Base-by-base conservation (phyloP, 2,797 vertebrate genomes). In the Pachyuromys duprasi region DNA sequence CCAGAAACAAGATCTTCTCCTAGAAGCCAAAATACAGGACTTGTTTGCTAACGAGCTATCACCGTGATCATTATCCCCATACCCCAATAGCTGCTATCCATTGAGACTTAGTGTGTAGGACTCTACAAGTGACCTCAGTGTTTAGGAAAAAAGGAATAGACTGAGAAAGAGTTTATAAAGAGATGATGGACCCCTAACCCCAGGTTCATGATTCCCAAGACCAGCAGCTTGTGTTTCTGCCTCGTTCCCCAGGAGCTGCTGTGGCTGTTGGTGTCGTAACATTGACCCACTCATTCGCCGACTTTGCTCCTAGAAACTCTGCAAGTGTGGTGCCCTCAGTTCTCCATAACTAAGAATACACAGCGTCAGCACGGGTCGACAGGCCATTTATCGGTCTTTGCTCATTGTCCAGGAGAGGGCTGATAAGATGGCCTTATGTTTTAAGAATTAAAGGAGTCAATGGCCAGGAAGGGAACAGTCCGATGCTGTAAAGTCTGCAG, bases 271-370 rank as follows among this genome's bases (percentile, higher is more conserved):
- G 33, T 36, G 22, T 42, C 15, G 33, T 11, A 49, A 2, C 20
- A 26, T 0, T 17, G 69, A 79, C 14, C 17, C 62, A 20, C 26
- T 7, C 9, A 17, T 63, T 26, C 49, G 8, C 2, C 0, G 0
- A 0, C 8, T 0, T 5, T 11, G 24, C 20, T 74, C 65, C 60
- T 8, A 53, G 12, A 3, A 57, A 36, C 45, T 45, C 60, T 70
- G 63, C 2, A 26, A 65, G 33, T n/a, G 4, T 92, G 72, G 9
- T 28, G 4, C 24, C 42, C 63, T 88, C 31, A 36, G n/a, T 28
- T 33, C 9, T 18, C 20, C 4, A 7, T 6, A 5, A 15, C 39
- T 20, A 24, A 63, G 39, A 18, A 18, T 15, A 0, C 1, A 17
- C 72, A 82, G 36, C 62, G 22, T 26, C 17, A 8, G 17, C 3